Evolutionary conservation across 2,113 vertebrate species (phyloP), one percentile per base, ranked within the genome.

Genomic region (Ictidomys tridecemlineatus): DNA sequence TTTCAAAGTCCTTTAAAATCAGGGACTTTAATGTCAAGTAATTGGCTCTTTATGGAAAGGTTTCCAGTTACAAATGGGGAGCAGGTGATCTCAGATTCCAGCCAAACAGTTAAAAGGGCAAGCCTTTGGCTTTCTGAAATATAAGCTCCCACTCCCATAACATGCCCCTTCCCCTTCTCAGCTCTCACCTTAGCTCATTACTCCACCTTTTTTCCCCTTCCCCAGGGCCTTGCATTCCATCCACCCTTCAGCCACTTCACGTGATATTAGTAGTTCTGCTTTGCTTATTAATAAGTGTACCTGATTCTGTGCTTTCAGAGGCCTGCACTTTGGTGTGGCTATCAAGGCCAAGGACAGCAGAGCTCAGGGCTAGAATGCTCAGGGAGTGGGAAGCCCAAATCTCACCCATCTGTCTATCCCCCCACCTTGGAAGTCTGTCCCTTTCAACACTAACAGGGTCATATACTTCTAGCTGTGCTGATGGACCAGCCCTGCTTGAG

Each of bases 1-100:
- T 96, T 97, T 97, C 97, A 95, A 89, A 90, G 89, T 91, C 85
- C 86, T 96, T 93, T 93, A 95, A 84, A 96, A 74, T 94, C 0
- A 0, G 76, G 39, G 51, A 92, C 80, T 94, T 92, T 69, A 74
- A 94, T 86, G 85, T 91, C 83, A 89, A 95, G 65, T 80, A 91
- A 91, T 91, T 95, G 94, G 78, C 91, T 96, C 74, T 96, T 78
- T 85, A 77, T 80, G 86, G 93, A 69, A 89, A 78, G 94, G 96
- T 97, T 96, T 98, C 89, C 42, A 80, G 89, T 94, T 97, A 95
- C 78, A 78, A 51, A 88, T 90, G 85, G 80, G 90, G 58, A 94
- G 85, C 45, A 74, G 86, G 76, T 91, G 76, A 85, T 93, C 87
- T 98, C 94, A 95, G 37, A 78, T 97, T 96, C 82, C 85, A 86